phyloP scores from a whole-genome alignment of 2,888 invertebrate species.

The Sphecodes monilicornis region DNA sequence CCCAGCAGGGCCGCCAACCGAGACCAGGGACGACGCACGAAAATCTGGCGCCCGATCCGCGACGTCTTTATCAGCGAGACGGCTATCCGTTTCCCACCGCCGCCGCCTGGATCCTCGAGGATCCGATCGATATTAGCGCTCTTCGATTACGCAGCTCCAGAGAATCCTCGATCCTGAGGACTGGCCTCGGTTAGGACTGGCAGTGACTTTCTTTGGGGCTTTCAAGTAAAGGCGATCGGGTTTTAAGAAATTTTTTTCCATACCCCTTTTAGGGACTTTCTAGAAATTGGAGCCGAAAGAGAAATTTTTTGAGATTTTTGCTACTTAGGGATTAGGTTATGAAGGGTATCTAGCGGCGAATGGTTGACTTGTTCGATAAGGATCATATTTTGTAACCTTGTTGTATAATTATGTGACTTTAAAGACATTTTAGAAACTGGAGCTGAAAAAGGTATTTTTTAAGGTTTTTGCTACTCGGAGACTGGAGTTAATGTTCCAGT shows the following conservation, averaged over 20 bases:
- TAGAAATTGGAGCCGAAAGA: no score
- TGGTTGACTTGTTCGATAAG: no score
- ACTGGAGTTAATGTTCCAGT: not conserved
- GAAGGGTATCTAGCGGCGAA: no score
- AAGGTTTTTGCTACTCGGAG: not conserved
- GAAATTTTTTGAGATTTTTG: no score
- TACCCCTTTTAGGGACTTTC: no score
- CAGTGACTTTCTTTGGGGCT: no score
- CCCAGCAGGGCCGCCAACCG: constrained; percentile 79
- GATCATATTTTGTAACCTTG: not conserved
- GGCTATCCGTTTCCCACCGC: not conserved
- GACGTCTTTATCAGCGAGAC: constrained; percentile 54
- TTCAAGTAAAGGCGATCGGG: no score
- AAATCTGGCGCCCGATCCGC: constrained; percentile 66
- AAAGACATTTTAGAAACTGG: not conserved
- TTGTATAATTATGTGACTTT: not conserved
- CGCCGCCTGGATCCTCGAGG: not conserved
- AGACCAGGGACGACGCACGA: constrained; percentile 76
- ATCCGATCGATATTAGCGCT: constrained; percentile 19
- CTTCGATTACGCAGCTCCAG: not conserved
- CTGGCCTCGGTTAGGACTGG: not conserved
- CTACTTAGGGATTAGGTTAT: no score
- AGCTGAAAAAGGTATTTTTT: not conserved
- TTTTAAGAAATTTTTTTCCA: not conserved
- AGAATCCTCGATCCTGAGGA: not conserved